Evolutionary conservation across 2,797 vertebrate genomes (phyloP).

Genomic region (Parauchenoglanis ngamensis): DNA sequence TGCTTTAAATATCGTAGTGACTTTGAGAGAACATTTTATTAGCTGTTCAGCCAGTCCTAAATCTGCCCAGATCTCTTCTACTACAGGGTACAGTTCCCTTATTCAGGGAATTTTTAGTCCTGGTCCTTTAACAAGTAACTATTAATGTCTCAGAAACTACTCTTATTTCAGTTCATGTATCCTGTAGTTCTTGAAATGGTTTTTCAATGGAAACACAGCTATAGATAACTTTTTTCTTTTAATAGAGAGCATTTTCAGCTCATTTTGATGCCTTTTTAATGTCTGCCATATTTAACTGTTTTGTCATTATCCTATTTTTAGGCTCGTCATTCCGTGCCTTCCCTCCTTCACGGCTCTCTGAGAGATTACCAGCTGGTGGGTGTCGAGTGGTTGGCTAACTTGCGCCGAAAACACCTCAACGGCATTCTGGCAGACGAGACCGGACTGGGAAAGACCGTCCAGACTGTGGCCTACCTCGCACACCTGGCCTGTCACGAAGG

Average conservation of each 20-base stretch:
- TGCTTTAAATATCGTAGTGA: neutral
- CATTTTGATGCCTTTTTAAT: neutral
- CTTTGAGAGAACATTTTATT: neutral
- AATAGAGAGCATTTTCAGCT: neutral
- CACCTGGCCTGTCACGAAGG: conserved; percentile 89
- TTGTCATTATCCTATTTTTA: conserved; percentile 34
- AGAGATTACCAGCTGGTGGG: conserved; percentile 92
- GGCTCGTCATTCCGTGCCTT: conserved; percentile 70
- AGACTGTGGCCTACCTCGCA: conserved; percentile 90
- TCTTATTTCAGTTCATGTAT: neutral
- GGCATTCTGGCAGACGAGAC: conserved; percentile 91
- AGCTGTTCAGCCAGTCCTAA: neutral
- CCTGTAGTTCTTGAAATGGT: neutral
- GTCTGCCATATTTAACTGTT: neutral
- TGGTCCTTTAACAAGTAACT: neutral
- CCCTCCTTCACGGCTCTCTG: conserved; percentile 83
- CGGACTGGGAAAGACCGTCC: conserved; percentile 90
- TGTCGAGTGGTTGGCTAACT: conserved; percentile 87
- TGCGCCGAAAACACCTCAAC: conserved; percentile 88
- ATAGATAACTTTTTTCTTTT: neutral
- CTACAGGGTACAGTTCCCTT: neutral
- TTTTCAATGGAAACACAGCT: neutral
- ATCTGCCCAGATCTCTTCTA: neutral
- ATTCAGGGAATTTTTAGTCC: neutral
- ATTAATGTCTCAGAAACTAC: neutral